Evolutionary conservation across 2,888 invertebrate species (phyloP).

Genomic region (Eueremaeus valkanovi): DNA sequence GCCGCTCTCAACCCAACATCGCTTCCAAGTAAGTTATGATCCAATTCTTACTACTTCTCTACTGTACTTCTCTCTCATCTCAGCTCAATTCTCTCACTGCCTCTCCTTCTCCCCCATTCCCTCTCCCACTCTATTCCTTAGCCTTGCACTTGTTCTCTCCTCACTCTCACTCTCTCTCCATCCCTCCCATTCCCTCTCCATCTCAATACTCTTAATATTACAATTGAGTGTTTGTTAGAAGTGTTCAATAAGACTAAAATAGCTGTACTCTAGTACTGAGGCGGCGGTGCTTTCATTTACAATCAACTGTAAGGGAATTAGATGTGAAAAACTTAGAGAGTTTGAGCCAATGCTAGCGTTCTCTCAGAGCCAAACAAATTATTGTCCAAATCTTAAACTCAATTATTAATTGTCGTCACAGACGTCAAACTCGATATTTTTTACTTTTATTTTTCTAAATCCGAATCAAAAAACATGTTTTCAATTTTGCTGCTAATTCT

Average conservation of each 20-base stretch:
- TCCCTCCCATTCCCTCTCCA: conserved; percentile 34
- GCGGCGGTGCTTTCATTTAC: conserved; percentile 9
- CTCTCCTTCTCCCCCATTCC: background rate
- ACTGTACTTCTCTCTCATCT: background rate
- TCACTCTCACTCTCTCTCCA: conserved; percentile 18
- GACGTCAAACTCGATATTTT: conserved; percentile 23
- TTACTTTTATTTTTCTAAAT: background rate
- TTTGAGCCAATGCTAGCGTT: background rate
- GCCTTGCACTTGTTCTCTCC: conserved; percentile 37
- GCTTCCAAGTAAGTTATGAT: conserved; percentile 2
- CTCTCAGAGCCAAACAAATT: background rate
- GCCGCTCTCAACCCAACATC: background rate
- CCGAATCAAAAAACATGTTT: conserved; percentile 26
- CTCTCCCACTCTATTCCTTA: conserved; percentile 28
- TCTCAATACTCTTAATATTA: conserved; percentile 28
- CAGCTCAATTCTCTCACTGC: background rate
- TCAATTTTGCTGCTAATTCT: background rate
- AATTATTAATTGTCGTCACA: background rate
- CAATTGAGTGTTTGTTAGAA: conserved; percentile 28
- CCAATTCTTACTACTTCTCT: background rate
- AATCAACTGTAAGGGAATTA: conserved; percentile 28
- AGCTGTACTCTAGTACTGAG: background rate
- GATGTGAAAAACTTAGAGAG: background rate
- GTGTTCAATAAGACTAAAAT: conserved; percentile 1
- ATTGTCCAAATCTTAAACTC: conserved; percentile 16